These are phyloP conservation scores for Lepidurus packardi DNA, from an alignment of 1,140 invertebrate genomes.

Conservation along the genomic window DNA sequence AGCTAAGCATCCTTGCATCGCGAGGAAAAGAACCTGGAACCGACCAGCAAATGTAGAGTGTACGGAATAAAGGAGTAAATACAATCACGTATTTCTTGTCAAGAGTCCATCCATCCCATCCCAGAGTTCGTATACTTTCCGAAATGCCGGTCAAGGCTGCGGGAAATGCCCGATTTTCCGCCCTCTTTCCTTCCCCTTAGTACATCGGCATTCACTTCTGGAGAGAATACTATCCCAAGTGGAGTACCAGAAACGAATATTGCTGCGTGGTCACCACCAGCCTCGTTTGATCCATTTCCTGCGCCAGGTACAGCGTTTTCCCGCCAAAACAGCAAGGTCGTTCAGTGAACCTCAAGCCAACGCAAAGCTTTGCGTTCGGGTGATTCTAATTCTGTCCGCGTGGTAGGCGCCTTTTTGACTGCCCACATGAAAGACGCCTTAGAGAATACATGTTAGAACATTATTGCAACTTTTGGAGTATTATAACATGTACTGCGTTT, in stretches of 20 bases:
- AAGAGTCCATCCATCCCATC: background rate
- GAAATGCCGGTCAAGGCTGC: slow-evolving; percentile 4
- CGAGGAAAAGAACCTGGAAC: background rate
- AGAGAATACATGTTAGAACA: too few relatives aligned
- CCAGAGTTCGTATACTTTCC: background rate
- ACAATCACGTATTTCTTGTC: background rate
- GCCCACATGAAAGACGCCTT: too few relatives aligned
- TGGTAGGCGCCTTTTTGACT: background rate
- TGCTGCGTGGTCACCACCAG: background rate
- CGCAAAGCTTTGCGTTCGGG: background rate
- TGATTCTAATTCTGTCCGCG: background rate
- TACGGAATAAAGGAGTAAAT: background rate
- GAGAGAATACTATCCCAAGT: background rate
- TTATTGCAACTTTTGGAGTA: too few relatives aligned
- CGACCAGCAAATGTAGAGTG: background rate
- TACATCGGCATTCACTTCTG: background rate
- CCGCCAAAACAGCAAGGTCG: slow-evolving; percentile 15
- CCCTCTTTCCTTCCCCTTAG: background rate
- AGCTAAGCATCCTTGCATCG: background rate
- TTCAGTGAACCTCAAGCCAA: background rate
- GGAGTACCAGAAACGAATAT: background rate
- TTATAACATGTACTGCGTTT: too few relatives aligned
- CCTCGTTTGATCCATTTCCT: background rate
- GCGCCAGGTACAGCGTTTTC: background rate
- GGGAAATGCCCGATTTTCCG: background rate